Evolutionary conservation across 2,888 invertebrate species (phyloP).

Genomic region (Hipparchia semele): DNA sequence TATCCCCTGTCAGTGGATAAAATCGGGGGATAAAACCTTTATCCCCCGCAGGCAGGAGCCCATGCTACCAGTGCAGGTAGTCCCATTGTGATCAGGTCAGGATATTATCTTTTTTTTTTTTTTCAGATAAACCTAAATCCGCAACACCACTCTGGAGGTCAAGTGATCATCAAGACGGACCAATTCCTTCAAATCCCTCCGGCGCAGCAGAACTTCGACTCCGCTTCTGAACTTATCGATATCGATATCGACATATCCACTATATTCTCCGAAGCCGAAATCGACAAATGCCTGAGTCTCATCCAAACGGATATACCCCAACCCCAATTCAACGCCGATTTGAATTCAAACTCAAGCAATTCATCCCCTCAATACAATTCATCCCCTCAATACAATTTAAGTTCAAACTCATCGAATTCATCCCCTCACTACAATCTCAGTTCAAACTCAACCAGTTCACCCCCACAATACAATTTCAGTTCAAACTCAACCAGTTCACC

Average conservation of each 20-base stretch:
- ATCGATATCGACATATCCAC: neutral
- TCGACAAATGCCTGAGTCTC: neutral
- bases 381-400: neutral
- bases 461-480: neutral
- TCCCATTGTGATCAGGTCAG: too few species aligned
- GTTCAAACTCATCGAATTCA: too few species aligned
- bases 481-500: neutral
- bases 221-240: too few species aligned
- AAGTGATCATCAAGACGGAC: neutral
- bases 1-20: too few species aligned
- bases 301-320: neutral
- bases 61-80: too few species aligned
- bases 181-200: neutral
- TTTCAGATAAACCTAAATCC: slow-evolving; percentile 10
- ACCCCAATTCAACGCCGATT: neutral
- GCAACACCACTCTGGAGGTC: neutral
- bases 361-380: neutral
- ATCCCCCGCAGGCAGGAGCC: too few species aligned
- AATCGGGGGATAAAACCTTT: too few species aligned
- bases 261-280: neutral
- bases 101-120: neutral
- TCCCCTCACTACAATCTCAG: too few species aligned
- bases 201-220: neutral
- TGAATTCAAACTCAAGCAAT: too few species aligned
- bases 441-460: neutral